Base-by-base conservation (phyloP, 2,113 vertebrate genomes). In the Tamias sibiricus region DNA sequence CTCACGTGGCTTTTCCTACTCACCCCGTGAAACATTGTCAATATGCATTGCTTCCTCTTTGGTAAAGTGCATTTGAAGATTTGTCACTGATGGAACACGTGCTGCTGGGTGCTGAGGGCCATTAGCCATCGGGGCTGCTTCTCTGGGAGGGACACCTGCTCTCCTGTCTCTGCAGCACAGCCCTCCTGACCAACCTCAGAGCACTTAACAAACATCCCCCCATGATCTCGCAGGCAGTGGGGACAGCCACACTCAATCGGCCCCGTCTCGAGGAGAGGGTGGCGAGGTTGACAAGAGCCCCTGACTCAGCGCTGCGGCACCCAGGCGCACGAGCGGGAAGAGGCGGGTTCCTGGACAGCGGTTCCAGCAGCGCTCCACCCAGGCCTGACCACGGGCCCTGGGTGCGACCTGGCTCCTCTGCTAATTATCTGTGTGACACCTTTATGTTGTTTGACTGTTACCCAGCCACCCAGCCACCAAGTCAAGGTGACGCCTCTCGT, bases 81-180 rank as follows among this genome's bases (percentile, higher is more conserved):
- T 74, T 85, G 59, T 92, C 42, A 92, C 49, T 94, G 44, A 59
- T 92, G 91, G 66, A 91, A 30, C 88, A 80, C 35, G 54, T 37
- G 42, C 47, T 42, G 6, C 59, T 89, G 37, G 72, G 22, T 80
- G n/a, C 68, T 62, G 54, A 52, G 32, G 40, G 47, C 35, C 26
- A 24, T 66, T 62, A 69, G 88, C 9, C 57, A 57, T 85, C 69
- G 64, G 71, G 84, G n/a, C 44, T 90, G 54, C 91, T 91, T 84
- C 71, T 68, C 64, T 75, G 79, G 16, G 30, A 14, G n/a, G 11
- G 47, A 54, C 17, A 26, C 1, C 54, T 49, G 30, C 49, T 35
- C 42, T 49, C 59, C 75, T 44, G 49, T 66, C 37, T 54, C 66
- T 49, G 26, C 9, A 66, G 6, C 20, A n/a, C 2, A 44, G 32